Base-by-base conservation (phyloP, 2,888 invertebrate species). In the Epinotia bilunana region DNA sequence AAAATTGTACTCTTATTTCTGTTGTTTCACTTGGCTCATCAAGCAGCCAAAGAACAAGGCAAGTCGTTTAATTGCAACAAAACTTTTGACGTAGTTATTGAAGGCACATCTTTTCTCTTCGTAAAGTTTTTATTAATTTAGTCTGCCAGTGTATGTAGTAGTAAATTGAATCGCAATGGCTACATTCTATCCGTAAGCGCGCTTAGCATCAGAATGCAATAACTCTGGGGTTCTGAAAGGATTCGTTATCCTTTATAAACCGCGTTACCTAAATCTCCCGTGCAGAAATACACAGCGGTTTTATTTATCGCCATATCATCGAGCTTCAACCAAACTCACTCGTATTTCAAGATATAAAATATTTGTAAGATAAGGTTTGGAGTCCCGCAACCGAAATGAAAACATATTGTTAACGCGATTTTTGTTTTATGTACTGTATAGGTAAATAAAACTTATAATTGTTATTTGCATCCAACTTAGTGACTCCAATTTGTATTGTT, bases 121-220 rank as follows among this genome's bases (percentile, higher is more conserved):
- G 6, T 20, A 43, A 16, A 49, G 12, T 46, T 69, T 58, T 70
- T 70, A 39, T 20, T 70, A 57, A 63, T 57, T 63, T 65, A 64
- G 55, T 28, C 60, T 39, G 43, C 20, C 39, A 11, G 28, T 23
- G 64, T 23, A n/a, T n/a, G 23, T 20, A 20, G 1, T 65, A 33
- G 61, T 57, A 67, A 71, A 72, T 72, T 72, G 57, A 72, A 72
- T 75, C 28, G 20, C 58, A 60, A 67, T 72, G 67, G 72, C 72
- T 72, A 67, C 62, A 75, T 61, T 72, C 55, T 61, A 67, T 61
- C 72, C 72, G 76, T 79, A 76, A 78, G 77, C 81, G 78, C 79
- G 77, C 77, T 81, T 82, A 82, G 77, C 83, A 82, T 83, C 78
- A 83, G 80, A 84, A 80, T 77, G 78, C 80, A 77, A 82, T 83